phyloP scores from a whole-genome alignment of 2,113 vertebrate genomes.

The Cavia aperea region DNA sequence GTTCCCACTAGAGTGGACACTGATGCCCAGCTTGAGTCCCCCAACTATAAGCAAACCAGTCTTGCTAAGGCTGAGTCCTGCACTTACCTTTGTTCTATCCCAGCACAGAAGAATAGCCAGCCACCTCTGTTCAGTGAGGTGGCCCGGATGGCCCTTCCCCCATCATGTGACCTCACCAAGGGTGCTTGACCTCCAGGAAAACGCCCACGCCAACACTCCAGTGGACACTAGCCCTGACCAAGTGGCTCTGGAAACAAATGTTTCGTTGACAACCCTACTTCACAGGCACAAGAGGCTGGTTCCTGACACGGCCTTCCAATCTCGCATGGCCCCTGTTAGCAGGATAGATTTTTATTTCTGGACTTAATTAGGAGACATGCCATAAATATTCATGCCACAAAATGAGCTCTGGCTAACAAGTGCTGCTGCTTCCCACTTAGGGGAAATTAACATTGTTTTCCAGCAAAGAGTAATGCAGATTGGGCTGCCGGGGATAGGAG shows the following conservation, averaged over 20 bases:
- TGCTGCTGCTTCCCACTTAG: constrained; percentile 64
- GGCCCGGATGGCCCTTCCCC: not conserved
- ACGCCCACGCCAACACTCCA: not conserved
- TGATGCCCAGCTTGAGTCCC: not conserved
- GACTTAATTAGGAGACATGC: constrained; percentile 67
- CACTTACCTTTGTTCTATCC: not conserved
- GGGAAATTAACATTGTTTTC: constrained; percentile 69
- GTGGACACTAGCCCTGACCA: constrained; percentile 41
- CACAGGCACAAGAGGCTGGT: constrained; percentile 49
- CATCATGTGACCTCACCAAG: not conserved
- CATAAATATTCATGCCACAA: constrained; percentile 71
- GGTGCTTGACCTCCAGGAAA: constrained; percentile 22
- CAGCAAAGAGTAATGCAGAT: constrained; percentile 54
- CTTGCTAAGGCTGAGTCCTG: not conserved
- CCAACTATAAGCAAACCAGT: not conserved
- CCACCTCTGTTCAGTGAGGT: not conserved
- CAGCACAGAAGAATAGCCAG: not conserved
- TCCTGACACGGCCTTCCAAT: constrained; percentile 42
- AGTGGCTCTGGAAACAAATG: constrained; percentile 46
- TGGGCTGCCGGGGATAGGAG: constrained; percentile 42
- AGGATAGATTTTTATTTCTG: constrained; percentile 68
- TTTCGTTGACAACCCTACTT: constrained; percentile 51
- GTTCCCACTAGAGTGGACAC: not conserved
- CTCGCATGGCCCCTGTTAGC: constrained; percentile 46
- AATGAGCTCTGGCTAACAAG: constrained; percentile 63